Conservation (phyloP, 2,113 vertebrate genomes). For the Piliocolobus tephrosceles region DNA sequence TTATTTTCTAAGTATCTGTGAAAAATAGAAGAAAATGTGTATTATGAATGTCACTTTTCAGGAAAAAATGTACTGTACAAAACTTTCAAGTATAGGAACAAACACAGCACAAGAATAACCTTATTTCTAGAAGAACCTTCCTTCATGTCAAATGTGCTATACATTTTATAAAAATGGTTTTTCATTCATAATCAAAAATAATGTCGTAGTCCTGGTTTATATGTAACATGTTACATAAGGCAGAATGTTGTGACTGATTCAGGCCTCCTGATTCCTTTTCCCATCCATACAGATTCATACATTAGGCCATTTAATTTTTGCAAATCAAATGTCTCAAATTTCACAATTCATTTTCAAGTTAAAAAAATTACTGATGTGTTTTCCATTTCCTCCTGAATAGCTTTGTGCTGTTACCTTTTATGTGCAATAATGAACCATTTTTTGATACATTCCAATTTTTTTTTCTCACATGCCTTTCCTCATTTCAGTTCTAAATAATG, state of each 20-base stretch:
- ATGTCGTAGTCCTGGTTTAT: background rate
- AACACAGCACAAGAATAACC: background rate
- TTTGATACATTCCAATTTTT: conserved; percentile 47
- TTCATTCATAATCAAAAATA: background rate
- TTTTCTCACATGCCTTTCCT: conserved; percentile 8
- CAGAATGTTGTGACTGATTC: background rate
- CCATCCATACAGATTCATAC: background rate
- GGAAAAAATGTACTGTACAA: background rate
- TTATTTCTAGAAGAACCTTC: background rate
- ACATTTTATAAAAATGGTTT: background rate
- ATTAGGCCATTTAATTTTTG: background rate
- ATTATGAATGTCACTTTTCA: background rate
- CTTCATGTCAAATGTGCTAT: background rate
- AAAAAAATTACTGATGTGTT: background rate
- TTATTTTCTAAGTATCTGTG: background rate
- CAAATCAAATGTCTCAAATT: conserved; percentile 10
- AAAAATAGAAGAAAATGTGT: background rate
- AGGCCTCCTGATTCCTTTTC: background rate
- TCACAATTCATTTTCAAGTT: conserved; percentile 59
- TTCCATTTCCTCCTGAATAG: background rate
- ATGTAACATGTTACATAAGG: background rate
- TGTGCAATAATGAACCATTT: conserved; percentile 9
- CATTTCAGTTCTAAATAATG: background rate
- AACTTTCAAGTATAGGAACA: background rate
- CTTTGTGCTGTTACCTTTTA: background rate